A percentile compares a stretch with the other conserved stretches of the same genome.
Evolutionary conservation across 2,888 invertebrate genomes (phyloP).

Genomic region (Megalurothrips usitatus): DNA sequence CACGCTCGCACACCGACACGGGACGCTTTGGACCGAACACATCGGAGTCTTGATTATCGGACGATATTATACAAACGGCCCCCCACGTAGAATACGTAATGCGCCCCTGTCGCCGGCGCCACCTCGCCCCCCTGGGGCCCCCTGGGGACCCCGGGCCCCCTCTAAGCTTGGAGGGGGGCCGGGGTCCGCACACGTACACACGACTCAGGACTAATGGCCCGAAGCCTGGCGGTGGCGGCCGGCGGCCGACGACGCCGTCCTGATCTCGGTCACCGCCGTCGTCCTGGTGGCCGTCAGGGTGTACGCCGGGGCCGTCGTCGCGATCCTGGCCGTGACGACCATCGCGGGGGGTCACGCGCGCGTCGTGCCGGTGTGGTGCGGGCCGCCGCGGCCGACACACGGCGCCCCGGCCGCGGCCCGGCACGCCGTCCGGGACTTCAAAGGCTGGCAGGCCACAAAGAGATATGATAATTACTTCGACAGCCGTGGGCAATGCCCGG

Average conservation of each 20-base stretch:
- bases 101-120: neutral
- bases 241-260: too few species aligned
- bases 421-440: too few species aligned
- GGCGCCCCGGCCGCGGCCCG: too few species aligned
- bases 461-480: slow-evolving; percentile 14
- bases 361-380: too few species aligned
- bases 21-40: too few species aligned
- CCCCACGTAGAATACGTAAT: neutral
- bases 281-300: too few species aligned
- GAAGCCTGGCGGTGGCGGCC: too few species aligned
- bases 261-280: too few species aligned
- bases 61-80: neutral
- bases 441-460: neutral
- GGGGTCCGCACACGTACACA: neutral
- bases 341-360: too few species aligned
- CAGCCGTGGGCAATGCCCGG: neutral
- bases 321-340: too few species aligned
- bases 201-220: neutral
- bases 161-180: neutral
- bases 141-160: neutral
- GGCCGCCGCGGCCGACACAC: too few species aligned
- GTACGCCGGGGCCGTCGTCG: too few species aligned
- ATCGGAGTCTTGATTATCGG: neutral
- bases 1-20: neutral
- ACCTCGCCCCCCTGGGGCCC: neutral